Percentiles rank a stretch among this genome's conserved stretches.
These are phyloP conservation scores for Bombus pascuorum DNA, from an alignment of 1,140 invertebrate species.

Conservation along the genomic window DNA sequence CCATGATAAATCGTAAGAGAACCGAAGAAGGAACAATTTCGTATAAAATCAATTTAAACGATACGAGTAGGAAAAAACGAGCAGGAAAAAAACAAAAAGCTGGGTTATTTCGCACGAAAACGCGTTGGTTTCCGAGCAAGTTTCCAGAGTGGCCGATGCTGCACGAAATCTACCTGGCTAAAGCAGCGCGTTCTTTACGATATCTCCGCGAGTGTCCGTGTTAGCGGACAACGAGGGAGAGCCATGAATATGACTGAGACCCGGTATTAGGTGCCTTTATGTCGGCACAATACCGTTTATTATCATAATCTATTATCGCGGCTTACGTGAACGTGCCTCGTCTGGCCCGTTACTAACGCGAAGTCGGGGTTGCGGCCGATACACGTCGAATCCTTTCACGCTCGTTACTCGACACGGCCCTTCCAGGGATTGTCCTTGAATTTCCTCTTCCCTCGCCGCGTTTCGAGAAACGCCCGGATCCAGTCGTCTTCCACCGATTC, in stretches of 20 bases:
- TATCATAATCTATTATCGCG: slow-evolving; percentile 80
- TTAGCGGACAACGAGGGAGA: slow-evolving; percentile 51
- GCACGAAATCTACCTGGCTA: slow-evolving; percentile 49
- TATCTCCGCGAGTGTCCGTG: slow-evolving; percentile 43
- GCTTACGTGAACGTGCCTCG: slow-evolving; percentile 69
- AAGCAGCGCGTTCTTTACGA: slow-evolving; percentile 71
- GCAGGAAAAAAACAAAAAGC: not conserved
- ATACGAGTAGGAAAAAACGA: not conserved
- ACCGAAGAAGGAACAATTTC: not conserved
- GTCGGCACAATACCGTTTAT: slow-evolving; percentile 78
- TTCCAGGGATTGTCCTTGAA: slow-evolving; percentile 46
- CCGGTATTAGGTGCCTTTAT: slow-evolving; percentile 73
- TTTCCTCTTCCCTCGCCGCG: slow-evolving; percentile 12
- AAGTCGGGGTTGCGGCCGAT: slow-evolving; percentile 46
- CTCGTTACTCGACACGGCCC: slow-evolving; percentile 49
- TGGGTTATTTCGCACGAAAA: not conserved
- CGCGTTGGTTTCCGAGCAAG: not conserved
- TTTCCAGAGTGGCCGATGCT: not conserved
- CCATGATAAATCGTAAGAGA: not conserved
- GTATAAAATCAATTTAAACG: not conserved
- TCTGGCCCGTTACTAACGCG: slow-evolving; percentile 56
- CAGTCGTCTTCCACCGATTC: not conserved
- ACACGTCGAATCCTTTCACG: slow-evolving; percentile 49
- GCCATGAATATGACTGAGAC: slow-evolving; percentile 61
- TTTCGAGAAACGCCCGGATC: slow-evolving; percentile 20